phyloP scores from a whole-genome alignment of 35 echinoderm and acorn worm genomes.

The Apostichopus parvimensis region DNA sequence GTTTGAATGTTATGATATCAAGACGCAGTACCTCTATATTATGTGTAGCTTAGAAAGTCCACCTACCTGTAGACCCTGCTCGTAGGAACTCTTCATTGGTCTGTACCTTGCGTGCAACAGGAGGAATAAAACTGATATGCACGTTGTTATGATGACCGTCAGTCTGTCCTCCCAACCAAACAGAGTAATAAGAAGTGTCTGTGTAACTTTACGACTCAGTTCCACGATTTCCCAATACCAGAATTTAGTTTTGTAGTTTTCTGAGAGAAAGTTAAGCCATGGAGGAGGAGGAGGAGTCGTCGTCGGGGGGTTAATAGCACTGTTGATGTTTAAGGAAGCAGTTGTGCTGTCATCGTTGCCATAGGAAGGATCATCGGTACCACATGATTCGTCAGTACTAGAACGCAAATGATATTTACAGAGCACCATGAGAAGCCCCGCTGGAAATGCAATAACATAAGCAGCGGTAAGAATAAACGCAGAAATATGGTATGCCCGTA shows the following conservation, averaged over 20 bases:
- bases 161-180: conserved; percentile 47
- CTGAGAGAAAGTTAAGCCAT: conserved; percentile 51
- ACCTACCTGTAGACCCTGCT: conserved; percentile 52
- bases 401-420: not conserved
- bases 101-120: conserved; percentile 27
- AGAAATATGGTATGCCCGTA: not conserved
- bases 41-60: too few relatives aligned
- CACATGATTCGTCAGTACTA: not conserved
- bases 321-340: not conserved
- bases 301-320: too few relatives aligned
- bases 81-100: conserved; percentile 50
- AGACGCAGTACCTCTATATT: too few relatives aligned
- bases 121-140: conserved; percentile 42
- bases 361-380: not conserved
- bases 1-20: too few relatives aligned
- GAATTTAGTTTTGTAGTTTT: conserved; percentile 54
- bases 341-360: too few relatives aligned
- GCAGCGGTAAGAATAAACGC: not conserved
- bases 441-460: conserved; percentile 51
- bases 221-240: conserved; percentile 63
- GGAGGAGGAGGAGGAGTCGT: not conserved
- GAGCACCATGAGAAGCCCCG: not conserved
- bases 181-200: conserved; percentile 29
- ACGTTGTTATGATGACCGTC: conserved; percentile 19
- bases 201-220: conserved; percentile 32